Percentiles rank a stretch among this genome's conserved stretches.
phyloP scores from a whole-genome alignment of 2,113 vertebrate species.

The Hippocampus zosterae region DNA sequence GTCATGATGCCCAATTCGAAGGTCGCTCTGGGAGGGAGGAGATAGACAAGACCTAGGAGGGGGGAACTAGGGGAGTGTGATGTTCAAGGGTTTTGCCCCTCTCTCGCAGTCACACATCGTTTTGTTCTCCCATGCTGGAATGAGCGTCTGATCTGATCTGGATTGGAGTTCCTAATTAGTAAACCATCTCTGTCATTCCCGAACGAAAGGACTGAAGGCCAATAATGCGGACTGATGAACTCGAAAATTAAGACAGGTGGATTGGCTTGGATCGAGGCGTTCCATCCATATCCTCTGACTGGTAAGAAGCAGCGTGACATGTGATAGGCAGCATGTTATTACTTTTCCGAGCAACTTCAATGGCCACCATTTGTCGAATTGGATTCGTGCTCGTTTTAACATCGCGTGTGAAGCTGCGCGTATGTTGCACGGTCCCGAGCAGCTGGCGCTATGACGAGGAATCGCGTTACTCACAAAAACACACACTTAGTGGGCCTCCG shows the following conservation, averaged over 20 bases:
- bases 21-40: conserved; percentile 6
- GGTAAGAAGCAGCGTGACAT: background rate
- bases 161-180: background rate
- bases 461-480: conserved; percentile 40
- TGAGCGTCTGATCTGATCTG: conserved; percentile 21
- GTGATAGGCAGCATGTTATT: background rate
- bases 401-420: background rate
- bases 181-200: background rate
- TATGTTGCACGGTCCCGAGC: conserved; percentile 15
- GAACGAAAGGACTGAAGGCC: background rate
- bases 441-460: conserved; percentile 31
- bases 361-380: background rate
- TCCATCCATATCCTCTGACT: background rate
- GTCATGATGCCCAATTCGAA: background rate
- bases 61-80: conserved; percentile 11
- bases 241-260: background rate
- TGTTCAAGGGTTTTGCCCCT: conserved; percentile 37
- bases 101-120: background rate
- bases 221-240: background rate
- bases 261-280: background rate
- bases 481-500: conserved; percentile 21
- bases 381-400: background rate
- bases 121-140: conserved; percentile 21
- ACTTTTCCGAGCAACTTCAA: background rate
- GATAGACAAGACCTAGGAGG: background rate